A percentile compares a stretch with the other conserved stretches of the same genome.
These are phyloP conservation scores for Lytechinus pictus DNA, from an alignment of 35 echinoderm and acorn worm species.

Conservation along the genomic window DNA sequence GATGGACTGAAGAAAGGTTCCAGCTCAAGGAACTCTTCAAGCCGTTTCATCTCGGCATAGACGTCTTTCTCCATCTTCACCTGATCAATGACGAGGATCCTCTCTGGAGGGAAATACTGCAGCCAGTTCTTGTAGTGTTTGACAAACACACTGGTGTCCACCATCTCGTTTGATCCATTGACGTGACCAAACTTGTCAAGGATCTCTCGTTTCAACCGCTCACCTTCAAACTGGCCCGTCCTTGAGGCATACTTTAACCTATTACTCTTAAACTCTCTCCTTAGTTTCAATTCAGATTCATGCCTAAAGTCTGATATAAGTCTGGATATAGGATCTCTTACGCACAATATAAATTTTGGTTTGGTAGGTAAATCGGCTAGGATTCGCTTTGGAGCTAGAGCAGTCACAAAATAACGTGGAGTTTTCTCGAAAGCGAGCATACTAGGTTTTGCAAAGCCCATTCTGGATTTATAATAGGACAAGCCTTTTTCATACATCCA, in stretches of 20 bases:
- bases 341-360: slow-evolving; percentile 82
- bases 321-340: slow-evolving; percentile 81
- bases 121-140: slow-evolving; percentile 90
- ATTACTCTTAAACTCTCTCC: slow-evolving; percentile 32
- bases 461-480: slow-evolving; percentile 80
- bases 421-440: slow-evolving; percentile 92
- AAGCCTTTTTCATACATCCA: slow-evolving; percentile 91
- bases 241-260: neutral
- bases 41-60: slow-evolving; percentile 65
- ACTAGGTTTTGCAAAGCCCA: slow-evolving; percentile 67
- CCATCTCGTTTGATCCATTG: slow-evolving; percentile 74
- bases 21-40: slow-evolving; percentile 77
- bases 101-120: slow-evolving; percentile 73
- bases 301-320: slow-evolving; percentile 84
- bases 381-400: slow-evolving; percentile 64
- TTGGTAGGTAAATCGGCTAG: slow-evolving; percentile 59
- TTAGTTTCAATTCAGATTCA: slow-evolving; percentile 71
- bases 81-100: slow-evolving; percentile 70
- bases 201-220: slow-evolving; percentile 58
- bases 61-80: slow-evolving; percentile 62
- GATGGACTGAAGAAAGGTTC: slow-evolving; percentile 61
- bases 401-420: slow-evolving; percentile 91
- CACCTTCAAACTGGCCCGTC: slow-evolving; percentile 56
- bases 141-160: slow-evolving; percentile 72
- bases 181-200: slow-evolving; percentile 61